These are phyloP conservation scores for Caenorhabditis parvicauda DNA, from an alignment of 2,888 invertebrate genomes.

Conservation along the genomic window DNA sequence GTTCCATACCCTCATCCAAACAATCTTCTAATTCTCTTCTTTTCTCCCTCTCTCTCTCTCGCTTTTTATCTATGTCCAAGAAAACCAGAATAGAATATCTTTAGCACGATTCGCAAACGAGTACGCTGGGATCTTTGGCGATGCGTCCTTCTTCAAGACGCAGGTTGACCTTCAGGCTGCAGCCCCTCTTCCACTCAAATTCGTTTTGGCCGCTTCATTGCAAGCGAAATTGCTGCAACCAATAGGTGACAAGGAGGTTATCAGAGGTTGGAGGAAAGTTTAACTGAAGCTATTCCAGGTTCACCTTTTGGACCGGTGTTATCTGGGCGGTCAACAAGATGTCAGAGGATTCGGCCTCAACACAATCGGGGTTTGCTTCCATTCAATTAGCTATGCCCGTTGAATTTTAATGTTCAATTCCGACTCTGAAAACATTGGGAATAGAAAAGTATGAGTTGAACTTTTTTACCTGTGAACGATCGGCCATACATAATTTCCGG, in stretches of 20 bases:
- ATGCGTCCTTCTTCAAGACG: constrained; percentile 83
- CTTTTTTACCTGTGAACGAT: too few relatives aligned
- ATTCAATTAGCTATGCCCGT: constrained; percentile 1
- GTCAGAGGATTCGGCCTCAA: constrained; percentile 81
- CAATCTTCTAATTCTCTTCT: not conserved
- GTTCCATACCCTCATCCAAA: too few relatives aligned
- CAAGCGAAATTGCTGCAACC: constrained; percentile 34
- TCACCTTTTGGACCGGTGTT: constrained; percentile 70
- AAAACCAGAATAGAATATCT: too few relatives aligned
- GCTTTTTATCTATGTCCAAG: too few relatives aligned
- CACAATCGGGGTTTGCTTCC: constrained; percentile 47
- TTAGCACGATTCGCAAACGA: constrained; percentile 72
- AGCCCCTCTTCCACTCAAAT: constrained; percentile 70
- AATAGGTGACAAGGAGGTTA: constrained; percentile 39
- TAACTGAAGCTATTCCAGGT: constrained; percentile 10
- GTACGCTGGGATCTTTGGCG: constrained; percentile 84
- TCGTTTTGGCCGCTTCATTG: constrained; percentile 46
- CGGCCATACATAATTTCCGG: too few relatives aligned
- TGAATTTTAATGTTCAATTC: too few relatives aligned
- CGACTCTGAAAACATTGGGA: too few relatives aligned
- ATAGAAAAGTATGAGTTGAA: too few relatives aligned
- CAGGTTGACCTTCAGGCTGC: constrained; percentile 72
- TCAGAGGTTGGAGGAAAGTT: not conserved
- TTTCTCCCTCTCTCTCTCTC: too few relatives aligned
- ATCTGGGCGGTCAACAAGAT: constrained; percentile 84